A percentile compares a stretch with the other conserved stretches of the same genome.
These are phyloP conservation scores for Glossophaga mutica DNA, from an alignment of 2,797 vertebrate species.

Conservation along the genomic window DNA sequence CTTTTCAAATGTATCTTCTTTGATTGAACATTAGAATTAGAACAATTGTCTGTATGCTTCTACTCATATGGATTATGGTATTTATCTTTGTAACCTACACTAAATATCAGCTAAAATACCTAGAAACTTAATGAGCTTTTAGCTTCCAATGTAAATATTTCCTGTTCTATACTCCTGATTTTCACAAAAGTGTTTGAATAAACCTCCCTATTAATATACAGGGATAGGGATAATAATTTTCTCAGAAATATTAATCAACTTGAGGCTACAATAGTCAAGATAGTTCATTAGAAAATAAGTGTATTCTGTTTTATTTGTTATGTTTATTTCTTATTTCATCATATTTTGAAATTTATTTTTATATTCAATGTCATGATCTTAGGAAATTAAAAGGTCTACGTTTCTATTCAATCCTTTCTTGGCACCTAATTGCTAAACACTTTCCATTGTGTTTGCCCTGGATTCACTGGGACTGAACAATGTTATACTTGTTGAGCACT, in stretches of 20 bases:
- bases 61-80: background rate
- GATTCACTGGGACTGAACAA: background rate
- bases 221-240: background rate
- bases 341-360: background rate
- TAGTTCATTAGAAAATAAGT: background rate
- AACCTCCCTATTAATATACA: background rate
- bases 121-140: background rate
- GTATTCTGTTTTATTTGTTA: background rate
- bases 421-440: background rate
- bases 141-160: background rate
- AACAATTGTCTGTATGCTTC: background rate
- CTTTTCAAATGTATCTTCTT: background rate
- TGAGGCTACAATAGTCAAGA: background rate
- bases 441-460: background rate
- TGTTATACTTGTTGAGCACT: background rate
- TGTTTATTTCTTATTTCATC: background rate
- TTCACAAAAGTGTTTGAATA: background rate
- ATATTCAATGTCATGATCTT: background rate
- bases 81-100: background rate
- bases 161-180: background rate
- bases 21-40: background rate
- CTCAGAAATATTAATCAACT: background rate
- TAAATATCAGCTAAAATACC: background rate
- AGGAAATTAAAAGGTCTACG: background rate
- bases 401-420: background rate